Conservation (phyloP, 2,888 invertebrate species). For the Rhimphoctona megacephalus region DNA sequence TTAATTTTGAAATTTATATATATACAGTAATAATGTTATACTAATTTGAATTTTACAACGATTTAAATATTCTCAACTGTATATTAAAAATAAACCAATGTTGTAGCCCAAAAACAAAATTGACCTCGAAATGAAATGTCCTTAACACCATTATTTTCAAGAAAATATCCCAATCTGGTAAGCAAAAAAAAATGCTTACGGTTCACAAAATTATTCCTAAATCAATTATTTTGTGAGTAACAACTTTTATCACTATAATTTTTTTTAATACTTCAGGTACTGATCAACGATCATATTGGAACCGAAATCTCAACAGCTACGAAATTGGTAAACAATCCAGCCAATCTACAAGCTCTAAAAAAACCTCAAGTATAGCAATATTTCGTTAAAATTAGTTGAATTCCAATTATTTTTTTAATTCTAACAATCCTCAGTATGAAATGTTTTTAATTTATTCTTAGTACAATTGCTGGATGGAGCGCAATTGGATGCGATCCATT, state of each 20-base stretch:
- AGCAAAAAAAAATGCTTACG: no score
- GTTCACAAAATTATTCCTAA: no score
- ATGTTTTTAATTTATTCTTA: background rate
- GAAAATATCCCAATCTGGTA: no score
- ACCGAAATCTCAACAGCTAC: no score
- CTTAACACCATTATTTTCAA: no score
- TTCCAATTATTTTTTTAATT: no score
- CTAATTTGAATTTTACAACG: background rate
- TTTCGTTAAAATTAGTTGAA: no score
- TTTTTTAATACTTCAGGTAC: background rate
- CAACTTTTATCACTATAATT: background rate
- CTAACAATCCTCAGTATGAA: background rate
- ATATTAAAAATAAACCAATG: background rate
- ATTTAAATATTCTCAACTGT: background rate
- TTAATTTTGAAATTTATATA: background rate
- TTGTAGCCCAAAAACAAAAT: background rate
- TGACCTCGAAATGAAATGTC: background rate
- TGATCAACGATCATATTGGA: no score
- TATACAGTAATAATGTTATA: background rate
- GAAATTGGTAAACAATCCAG: no score
- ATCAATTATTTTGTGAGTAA: background rate
- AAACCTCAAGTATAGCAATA: no score
- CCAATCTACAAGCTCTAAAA: no score
- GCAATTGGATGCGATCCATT: background rate
- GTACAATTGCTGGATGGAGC: background rate